Base-by-base conservation (phyloP, 2,888 invertebrate genomes). In the Napeogenes sylphis region DNA sequence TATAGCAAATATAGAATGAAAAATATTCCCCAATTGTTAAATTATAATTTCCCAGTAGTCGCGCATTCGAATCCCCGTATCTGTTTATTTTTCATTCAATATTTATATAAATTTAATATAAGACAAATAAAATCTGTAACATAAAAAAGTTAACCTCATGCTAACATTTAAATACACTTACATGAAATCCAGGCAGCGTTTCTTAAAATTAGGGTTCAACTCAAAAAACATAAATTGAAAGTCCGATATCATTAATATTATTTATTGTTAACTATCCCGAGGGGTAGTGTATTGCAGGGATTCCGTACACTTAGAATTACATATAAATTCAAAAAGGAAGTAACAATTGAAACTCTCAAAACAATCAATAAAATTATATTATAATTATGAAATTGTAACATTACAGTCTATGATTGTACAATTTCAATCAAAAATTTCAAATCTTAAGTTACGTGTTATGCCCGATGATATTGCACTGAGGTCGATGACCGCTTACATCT, bases 381-480 rank as follows among this genome's bases (percentile, higher is more conserved):
- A 81, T 67, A 61, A 57, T 62, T 68, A 81, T 79, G 76, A 80
- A 81, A 79, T 80, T 68, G 72, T 76, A 82, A 83, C 78, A 76
- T 84, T 87, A 89, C 86, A 88, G 87, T 88, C 89, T 89, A 88
- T 81, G 85, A 85, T 87, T 88, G 88, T 90, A 88, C 86, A 90
- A 79, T 82, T 78, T 82, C 79, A 84, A 82, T 84, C 82, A 78
- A 84, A 86, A 86, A 84, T 80, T 87, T 84, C 75, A 85, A 84
- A 81, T 84, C 83, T 84, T 87, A 84, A 62, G 56, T 79, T 81
- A 82, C 70, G 74, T 71, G 62, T 71, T 72, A 73, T 73, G 68
- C 69, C 73, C 71, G 78, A 73, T 69, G 72, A 83, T 84, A 85
- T 86, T 85, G 86, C 86, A 79, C 82, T 87, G 77, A 77, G 78